Base-by-base conservation (phyloP, 1,140 invertebrate genomes). In the Nixonia krombeini region DNA sequence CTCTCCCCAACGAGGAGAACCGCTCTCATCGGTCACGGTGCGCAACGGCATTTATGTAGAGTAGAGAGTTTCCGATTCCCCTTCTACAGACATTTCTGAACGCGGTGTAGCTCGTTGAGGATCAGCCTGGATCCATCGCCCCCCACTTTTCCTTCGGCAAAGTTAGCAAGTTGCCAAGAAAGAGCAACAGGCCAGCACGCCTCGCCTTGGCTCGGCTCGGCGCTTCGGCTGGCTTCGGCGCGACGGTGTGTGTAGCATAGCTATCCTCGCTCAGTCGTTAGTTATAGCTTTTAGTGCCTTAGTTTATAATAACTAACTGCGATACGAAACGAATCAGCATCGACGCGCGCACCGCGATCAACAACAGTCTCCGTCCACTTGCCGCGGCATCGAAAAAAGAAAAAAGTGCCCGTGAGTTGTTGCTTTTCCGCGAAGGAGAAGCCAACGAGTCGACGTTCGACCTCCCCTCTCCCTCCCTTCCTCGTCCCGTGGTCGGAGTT, bases 161-260 rank as follows among this genome's bases (percentile, higher is more conserved):
- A 59, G 28, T 23, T 47, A 53, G 61, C 59, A 44, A 46, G 58
- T 68, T 49, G 64, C 47, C 55, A 70, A 66, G 64, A 73, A 73
- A 73, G 70, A 73, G 77, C 77, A 78, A 78, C 77, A 76, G 74
- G 72, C 75, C 56, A 56, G 56, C 67, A 68, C 69, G 67, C 65
- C 68, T 69, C 46, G 64, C 50, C 38, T 70, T 50, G 63, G 59
- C 40, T 66, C 57, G 64, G 63, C 62, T 65, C 46, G 49, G 58
- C 45, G 57, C 66, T 65, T 47, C 41, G 62, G 57, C n/a, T n/a
- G n/a, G n/a, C n/a, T n/a, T n/a, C n/a, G n/a, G n/a, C n/a, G n/a
- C 62, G 66, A 58, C 61, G 64, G 25, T 23, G 16, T 28, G 31
- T 58, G 49, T 45, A 49, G 47, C 40, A 49, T 53, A 46, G 40